Evolutionary conservation across 2,113 vertebrate species (phyloP).

Genomic region (Sapajus apella): DNA sequence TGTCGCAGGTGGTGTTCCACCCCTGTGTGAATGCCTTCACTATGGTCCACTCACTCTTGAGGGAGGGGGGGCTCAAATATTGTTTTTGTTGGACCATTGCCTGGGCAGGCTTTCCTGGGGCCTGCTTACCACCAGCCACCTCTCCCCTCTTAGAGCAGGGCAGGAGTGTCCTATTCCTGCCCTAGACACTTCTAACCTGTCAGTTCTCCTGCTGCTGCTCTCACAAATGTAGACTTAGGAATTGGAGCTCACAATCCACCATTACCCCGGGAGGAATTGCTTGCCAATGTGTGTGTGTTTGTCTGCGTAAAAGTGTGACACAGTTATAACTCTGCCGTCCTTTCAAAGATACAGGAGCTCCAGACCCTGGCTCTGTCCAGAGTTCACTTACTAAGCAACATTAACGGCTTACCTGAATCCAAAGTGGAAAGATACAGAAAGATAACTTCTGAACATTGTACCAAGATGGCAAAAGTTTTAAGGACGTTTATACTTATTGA

Average conservation of each 20-base stretch:
- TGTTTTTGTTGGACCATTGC: rapidly evolving
- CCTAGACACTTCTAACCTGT: not conserved
- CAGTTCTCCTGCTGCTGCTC: not conserved
- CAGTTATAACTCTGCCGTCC: not conserved
- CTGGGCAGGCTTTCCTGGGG: not conserved
- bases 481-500: not conserved
- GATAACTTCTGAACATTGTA: not conserved
- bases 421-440: not conserved
- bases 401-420: not conserved
- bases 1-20: too few relatives aligned
- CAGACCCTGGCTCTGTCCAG: not conserved
- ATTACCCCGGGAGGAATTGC: not conserved
- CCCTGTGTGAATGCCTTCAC: rapidly evolving
- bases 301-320: not conserved
- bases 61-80: too few relatives aligned
- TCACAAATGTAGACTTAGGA: not conserved
- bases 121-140: not conserved
- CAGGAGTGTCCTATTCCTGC: not conserved
- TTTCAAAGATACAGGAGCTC: not conserved
- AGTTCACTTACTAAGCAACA: not conserved
- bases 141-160: not conserved
- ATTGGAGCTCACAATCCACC: too few relatives aligned
- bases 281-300: not conserved
- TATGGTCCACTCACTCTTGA: too few relatives aligned
- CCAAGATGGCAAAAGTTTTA: not conserved